Base-by-base conservation (phyloP, 2,888 invertebrate species). In the Eulithis prunata region DNA sequence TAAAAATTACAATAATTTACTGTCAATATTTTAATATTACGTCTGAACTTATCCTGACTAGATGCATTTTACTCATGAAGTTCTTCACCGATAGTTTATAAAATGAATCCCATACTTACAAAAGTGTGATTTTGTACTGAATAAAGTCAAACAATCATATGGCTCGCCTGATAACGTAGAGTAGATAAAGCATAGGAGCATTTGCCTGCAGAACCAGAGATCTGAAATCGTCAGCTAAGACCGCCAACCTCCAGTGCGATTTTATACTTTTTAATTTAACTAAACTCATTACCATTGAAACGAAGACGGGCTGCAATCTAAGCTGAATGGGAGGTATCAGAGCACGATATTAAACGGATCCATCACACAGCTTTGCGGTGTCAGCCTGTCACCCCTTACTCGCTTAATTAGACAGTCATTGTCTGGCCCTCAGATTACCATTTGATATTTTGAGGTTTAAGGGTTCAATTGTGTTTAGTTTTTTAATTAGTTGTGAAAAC, bases 321-420 rank as follows among this genome's bases (percentile, higher is more conserved):
- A 77, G 75, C 79, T 78, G 69, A 74, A 71, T 70, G 66, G 75
- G 72, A 73, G 75, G 75, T 78, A 81, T 78, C 81, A 73, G 81
- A 79, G 82, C 82, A 79, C 80, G 80, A 87, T 91, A 92, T 92
- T 92, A 91, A 89, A 92, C 71, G 84, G 89, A 92, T 93, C 92
- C 88, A 91, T 93, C 92, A 93, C 86, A 77, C 84, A 86, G 91
- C 84, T 91, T 89, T 90, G 89, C 73, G 89, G 87, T 88, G 91
- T 89, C 91, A 87, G 90, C 87, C 87, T 86, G 90, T 87, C 88
- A 86, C 90, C 91, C 90, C 86, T 85, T 85, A 82, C 82, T 80
- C 88, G 85, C 82, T 91, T 93, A 90, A 91, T 93, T 92, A 90
- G 84, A 82, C 86, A 83, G 86, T 84, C 89, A 91, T 91, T 93